These are phyloP conservation scores for Diachrysia chrysitis DNA, from an alignment of 2,888 invertebrate genomes.

Conservation along the genomic window DNA sequence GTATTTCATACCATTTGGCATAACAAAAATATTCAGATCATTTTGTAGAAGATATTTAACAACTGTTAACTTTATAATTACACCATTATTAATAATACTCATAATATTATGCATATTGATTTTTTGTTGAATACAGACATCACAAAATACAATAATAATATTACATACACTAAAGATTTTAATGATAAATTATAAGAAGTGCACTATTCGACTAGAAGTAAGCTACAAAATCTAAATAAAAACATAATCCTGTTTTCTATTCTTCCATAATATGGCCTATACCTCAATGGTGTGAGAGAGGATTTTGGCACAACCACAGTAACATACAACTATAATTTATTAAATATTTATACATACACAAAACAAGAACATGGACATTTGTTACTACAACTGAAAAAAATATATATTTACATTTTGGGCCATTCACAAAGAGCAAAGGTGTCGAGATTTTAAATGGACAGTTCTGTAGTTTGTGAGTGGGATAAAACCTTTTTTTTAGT, in stretches of 20 bases:
- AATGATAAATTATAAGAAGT: constrained; percentile 40
- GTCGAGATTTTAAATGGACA: constrained; percentile 12
- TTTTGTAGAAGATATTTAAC: constrained; percentile 68
- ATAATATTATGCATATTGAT: constrained; percentile 55
- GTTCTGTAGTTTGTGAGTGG: constrained; percentile 12
- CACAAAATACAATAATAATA: constrained; percentile 36
- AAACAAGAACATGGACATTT: constrained; percentile 13
- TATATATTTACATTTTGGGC: constrained; percentile 42
- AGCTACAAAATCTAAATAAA: constrained; percentile 30
- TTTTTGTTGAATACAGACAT: constrained; percentile 46
- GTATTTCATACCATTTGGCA: constrained; percentile 79
- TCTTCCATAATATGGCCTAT: constrained; percentile 20
- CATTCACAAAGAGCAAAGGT: constrained; percentile 10
- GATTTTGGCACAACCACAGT: constrained; percentile 37
- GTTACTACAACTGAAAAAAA: constrained; percentile 24
- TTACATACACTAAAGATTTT: constrained; percentile 32
- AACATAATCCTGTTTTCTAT: constrained; percentile 17
- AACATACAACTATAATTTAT: constrained; percentile 1
- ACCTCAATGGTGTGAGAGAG: constrained; percentile 17
- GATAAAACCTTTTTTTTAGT: constrained; percentile 8
- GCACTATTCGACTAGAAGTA: constrained; percentile 55
- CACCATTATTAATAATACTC: constrained; percentile 56
- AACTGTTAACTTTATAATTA: constrained; percentile 63
- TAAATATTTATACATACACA: constrained; percentile 2
- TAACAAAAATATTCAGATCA: constrained; percentile 87